Conservation (phyloP, 2,888 invertebrate genomes). For the Lepidochrysops patricia region DNA sequence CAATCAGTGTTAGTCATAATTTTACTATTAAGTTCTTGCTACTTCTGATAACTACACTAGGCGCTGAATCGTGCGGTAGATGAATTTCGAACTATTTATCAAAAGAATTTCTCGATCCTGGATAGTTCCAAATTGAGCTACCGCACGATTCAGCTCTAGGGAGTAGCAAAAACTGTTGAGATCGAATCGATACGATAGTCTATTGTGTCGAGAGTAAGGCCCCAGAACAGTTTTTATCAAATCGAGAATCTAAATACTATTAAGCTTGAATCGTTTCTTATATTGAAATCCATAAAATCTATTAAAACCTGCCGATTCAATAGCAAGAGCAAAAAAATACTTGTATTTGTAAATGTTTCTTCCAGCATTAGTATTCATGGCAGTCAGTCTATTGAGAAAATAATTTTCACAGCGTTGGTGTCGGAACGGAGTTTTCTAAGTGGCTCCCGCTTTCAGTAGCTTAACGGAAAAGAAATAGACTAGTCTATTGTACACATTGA, state of each 20-base stretch:
- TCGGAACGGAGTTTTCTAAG: constrained; percentile 51
- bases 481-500: constrained; percentile 53
- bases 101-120: too few relatives aligned
- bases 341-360: constrained; percentile 52
- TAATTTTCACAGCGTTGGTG: constrained; percentile 60
- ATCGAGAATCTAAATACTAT: not conserved
- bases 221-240: not conserved
- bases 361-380: constrained; percentile 67
- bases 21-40: too few relatives aligned
- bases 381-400: constrained; percentile 69
- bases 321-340: constrained; percentile 35
- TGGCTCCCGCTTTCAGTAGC: constrained; percentile 66
- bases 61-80: too few relatives aligned
- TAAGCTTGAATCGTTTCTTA: not conserved
- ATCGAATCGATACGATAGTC: not conserved
- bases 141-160: too few relatives aligned
- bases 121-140: too few relatives aligned
- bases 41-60: too few relatives aligned
- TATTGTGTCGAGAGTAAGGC: too few relatives aligned
- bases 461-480: constrained; percentile 65
- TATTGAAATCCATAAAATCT: not conserved
- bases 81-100: too few relatives aligned
- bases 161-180: too few relatives aligned
- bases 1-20: too few relatives aligned
- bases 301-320: not conserved